Evolutionary conservation across 2,797 vertebrate genomes (phyloP).

Genomic region (Phrynocephalus guinanensis): DNA sequence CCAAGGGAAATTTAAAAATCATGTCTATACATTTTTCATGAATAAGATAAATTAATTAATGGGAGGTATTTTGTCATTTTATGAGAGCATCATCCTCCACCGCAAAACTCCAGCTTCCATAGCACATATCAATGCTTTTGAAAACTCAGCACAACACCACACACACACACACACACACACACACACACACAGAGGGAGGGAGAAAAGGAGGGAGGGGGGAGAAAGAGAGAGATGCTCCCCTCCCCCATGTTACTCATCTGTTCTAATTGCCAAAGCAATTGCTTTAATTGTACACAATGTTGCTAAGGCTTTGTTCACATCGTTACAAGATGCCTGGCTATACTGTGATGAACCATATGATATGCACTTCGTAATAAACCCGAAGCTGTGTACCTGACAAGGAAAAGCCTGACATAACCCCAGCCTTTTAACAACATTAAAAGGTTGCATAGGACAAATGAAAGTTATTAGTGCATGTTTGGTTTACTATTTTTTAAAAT

Average conservation of each 20-base stretch:
- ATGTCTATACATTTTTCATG: not conserved
- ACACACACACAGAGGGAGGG: too few relatives aligned
- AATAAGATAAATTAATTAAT: not conserved
- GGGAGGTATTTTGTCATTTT: too few relatives aligned
- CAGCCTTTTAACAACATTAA: slow-evolving; percentile 41
- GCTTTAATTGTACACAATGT: slow-evolving; percentile 52
- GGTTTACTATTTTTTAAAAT: too few relatives aligned
- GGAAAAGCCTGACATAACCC: slow-evolving; percentile 31
- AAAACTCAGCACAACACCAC: not conserved
- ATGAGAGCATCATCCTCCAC: not conserved
- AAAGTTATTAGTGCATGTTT: too few relatives aligned
- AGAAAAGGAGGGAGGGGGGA: too few relatives aligned
- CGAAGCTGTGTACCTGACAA: slow-evolving; percentile 44
- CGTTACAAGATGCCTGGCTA: rapidly evolving
- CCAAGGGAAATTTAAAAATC: too few relatives aligned
- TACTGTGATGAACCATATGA: slow-evolving; percentile 25
- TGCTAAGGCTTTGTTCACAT: slow-evolving; percentile 27
- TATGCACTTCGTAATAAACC: slow-evolving; percentile 41
- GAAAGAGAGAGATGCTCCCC: too few relatives aligned
- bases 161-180: too few relatives aligned
- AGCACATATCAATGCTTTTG: not conserved
- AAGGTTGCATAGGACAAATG: not conserved
- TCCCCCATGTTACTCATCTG: not conserved
- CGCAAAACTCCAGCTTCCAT: not conserved
- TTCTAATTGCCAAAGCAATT: slow-evolving; percentile 8